These are phyloP conservation scores for Anarsia innoxiella DNA, from an alignment of 2,888 invertebrate genomes.

Conservation along the genomic window DNA sequence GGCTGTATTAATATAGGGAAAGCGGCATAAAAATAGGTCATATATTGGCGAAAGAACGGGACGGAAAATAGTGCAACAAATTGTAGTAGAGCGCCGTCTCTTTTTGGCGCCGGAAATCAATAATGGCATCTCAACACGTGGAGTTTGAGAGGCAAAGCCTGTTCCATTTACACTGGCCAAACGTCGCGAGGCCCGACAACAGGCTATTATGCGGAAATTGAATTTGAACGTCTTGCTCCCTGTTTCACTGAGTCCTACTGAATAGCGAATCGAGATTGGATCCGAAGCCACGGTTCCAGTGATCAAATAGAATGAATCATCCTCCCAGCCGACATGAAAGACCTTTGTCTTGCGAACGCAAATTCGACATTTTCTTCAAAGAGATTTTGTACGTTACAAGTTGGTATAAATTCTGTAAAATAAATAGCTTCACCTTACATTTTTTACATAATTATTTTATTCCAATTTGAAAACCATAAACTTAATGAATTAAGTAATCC, in stretches of 20 bases:
- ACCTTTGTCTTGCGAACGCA: constrained; percentile 1
- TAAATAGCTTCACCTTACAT: no score
- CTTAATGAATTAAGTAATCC: no score
- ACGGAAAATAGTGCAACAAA: constrained; percentile 73
- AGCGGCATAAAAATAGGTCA: constrained; percentile 74
- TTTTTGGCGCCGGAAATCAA: constrained; percentile 71
- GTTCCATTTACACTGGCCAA: constrained; percentile 60
- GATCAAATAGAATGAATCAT: constrained; percentile 19
- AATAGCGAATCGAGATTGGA: constrained; percentile 29
- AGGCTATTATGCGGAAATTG: constrained; percentile 43
- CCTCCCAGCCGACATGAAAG: not conserved
- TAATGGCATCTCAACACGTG: constrained; percentile 73
- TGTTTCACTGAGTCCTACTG: constrained; percentile 15
- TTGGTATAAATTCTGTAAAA: no score
- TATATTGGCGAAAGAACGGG: constrained; percentile 66
- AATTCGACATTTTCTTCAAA: not conserved
- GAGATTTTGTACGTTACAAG: not conserved
- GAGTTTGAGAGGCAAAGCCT: constrained; percentile 56
- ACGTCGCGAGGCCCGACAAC: constrained; percentile 37
- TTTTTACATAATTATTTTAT: no score
- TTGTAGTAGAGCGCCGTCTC: constrained; percentile 61
- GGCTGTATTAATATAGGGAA: constrained; percentile 71
- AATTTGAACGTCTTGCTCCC: constrained; percentile 34
- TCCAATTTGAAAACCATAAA: no score
- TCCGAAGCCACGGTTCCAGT: constrained; percentile 21